Evolutionary conservation across 2,888 invertebrate genomes (phyloP).

Genomic region (Drosophila rubida): DNA sequence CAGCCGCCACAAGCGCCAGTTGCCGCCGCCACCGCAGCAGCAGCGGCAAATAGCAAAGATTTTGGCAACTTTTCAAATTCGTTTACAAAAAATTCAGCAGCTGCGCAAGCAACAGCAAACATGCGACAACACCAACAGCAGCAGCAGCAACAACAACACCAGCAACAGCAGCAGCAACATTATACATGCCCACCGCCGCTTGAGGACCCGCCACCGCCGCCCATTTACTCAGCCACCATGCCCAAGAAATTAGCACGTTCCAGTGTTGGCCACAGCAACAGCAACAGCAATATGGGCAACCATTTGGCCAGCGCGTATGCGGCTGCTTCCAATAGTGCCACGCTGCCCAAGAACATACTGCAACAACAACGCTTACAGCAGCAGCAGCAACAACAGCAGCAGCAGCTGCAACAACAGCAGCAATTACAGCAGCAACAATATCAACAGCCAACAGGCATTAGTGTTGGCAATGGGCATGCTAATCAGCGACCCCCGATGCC

Average conservation of each 20-base stretch:
- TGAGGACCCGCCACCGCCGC: constrained; percentile 84
- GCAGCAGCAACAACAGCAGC: constrained; percentile 20
- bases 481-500: constrained; percentile 80
- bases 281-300: constrained; percentile 38
- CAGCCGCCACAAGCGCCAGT: constrained; percentile 68
- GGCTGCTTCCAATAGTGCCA: constrained; percentile 75
- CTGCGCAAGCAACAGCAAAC: constrained; percentile 69
- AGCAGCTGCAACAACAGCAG: constrained; percentile 64
- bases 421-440: constrained; percentile 71
- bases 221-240: constrained; percentile 82
- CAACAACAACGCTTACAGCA: constrained; percentile 69
- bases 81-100: constrained; percentile 81
- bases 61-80: constrained; percentile 77
- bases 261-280: constrained; percentile 48
- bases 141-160: constrained; percentile 65
- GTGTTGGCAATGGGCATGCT: constrained; percentile 60
- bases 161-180: constrained; percentile 72
- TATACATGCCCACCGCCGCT: constrained; percentile 84
- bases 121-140: constrained; percentile 67
- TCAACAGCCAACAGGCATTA: constrained; percentile 63
- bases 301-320: constrained; percentile 72
- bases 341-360: constrained; percentile 79
- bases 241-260: constrained; percentile 73
- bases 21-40: constrained; percentile 32
- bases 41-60: constrained; percentile 59